Conservation (phyloP, 2,113 vertebrate genomes). For the Ellobius talpinus region DNA sequence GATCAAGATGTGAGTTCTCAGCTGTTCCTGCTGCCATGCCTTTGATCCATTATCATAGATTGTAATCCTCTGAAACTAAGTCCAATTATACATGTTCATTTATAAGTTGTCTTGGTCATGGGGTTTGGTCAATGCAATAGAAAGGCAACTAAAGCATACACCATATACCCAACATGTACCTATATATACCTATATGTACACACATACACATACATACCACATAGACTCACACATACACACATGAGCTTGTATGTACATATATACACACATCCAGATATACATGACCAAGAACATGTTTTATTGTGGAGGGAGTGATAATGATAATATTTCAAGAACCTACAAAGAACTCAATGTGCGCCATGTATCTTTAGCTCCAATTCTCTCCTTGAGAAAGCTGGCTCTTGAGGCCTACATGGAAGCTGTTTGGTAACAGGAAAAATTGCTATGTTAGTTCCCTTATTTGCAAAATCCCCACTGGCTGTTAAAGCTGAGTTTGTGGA, state of each 20-base stretch:
- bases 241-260: neutral
- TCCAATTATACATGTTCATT: neutral
- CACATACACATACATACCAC: neutral
- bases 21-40: neutral
- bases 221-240: no score
- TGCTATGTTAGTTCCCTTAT: neutral
- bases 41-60: neutral
- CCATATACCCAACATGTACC: neutral
- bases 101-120: neutral
- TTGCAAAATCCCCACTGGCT: neutral
- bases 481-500: neutral
- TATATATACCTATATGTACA: neutral
- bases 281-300: neutral
- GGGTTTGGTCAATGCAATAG: neutral
- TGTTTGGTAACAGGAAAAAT: slow-evolving; percentile 34
- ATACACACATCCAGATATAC: neutral
- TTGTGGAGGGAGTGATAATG: neutral
- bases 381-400: slow-evolving; percentile 4
- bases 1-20: neutral
- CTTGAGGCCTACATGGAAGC: neutral
- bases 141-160: neutral
- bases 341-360: neutral
- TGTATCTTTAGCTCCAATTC: neutral
- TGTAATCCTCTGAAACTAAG: neutral
- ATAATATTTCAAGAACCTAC: neutral